A percentile compares a stretch with the other conserved stretches of the same genome.
These are phyloP conservation scores for Origma solitaria DNA, from an alignment of 2,113 vertebrate genomes.

Conservation along the genomic window DNA sequence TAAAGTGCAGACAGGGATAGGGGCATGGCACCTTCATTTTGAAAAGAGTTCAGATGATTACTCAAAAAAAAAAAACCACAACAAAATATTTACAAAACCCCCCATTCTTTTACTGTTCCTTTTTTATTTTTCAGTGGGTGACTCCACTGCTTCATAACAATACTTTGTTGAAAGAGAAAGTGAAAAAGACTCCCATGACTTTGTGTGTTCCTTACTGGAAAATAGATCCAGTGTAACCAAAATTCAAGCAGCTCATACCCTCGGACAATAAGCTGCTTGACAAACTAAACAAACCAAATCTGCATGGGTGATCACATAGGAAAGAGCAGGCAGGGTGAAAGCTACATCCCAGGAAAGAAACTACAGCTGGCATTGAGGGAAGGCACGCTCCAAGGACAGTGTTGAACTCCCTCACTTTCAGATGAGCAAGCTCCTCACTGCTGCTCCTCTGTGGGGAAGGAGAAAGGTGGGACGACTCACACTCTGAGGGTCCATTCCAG, in stretches of 20 bases:
- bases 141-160: background rate
- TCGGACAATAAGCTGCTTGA: background rate
- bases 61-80: background rate
- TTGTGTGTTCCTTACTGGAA: background rate
- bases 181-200: background rate
- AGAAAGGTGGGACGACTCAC: background rate
- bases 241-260: background rate
- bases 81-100: background rate
- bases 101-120: background rate
- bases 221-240: background rate
- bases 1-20: background rate
- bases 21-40: accelerated
- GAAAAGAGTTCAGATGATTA: background rate
- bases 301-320: background rate
- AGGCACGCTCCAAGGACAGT: background rate
- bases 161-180: background rate
- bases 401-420: background rate
- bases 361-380: background rate
- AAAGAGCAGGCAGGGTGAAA: background rate
- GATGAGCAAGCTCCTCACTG: background rate
- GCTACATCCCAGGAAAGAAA: background rate
- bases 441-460: background rate
- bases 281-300: background rate
- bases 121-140: background rate
- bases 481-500: background rate